Conservation (phyloP, 2,113 vertebrate genomes). For the Lepus europaeus region DNA sequence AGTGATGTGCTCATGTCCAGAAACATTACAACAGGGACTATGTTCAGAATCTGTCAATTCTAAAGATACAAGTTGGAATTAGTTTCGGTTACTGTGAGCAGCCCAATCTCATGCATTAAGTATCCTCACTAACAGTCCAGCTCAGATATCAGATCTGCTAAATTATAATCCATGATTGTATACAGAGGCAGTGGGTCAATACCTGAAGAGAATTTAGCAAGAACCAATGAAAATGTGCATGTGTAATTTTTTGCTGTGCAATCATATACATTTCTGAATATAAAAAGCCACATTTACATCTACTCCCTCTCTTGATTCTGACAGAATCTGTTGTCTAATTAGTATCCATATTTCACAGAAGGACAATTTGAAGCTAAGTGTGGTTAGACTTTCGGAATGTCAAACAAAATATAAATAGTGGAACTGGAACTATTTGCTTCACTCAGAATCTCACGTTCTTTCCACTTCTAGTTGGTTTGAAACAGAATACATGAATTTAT, state of each 20-base stretch:
- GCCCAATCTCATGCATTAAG: constrained; percentile 48
- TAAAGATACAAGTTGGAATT: not conserved
- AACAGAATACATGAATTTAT: constrained; percentile 29
- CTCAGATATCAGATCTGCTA: constrained; percentile 31
- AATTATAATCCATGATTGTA: constrained; percentile 50
- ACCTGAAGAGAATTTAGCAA: constrained; percentile 59
- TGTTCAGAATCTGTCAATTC: constrained; percentile 3
- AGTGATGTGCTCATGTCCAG: not conserved
- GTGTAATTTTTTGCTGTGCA: constrained; percentile 55
- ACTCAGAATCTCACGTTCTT: constrained; percentile 45
- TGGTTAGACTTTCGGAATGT: constrained; percentile 44
- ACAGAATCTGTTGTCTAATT: constrained; percentile 72
- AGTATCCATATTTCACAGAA: constrained; percentile 61
- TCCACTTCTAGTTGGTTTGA: constrained; percentile 4
- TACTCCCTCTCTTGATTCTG: constrained; percentile 35
- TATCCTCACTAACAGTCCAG: constrained; percentile 9
- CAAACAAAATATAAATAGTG: constrained; percentile 54
- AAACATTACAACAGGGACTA: not conserved
- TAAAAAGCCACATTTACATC: constrained; percentile 72
- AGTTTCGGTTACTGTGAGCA: not conserved
- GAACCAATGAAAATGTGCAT: constrained; percentile 51
- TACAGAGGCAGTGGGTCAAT: constrained; percentile 63
- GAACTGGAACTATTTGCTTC: not conserved
- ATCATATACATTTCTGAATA: constrained; percentile 72
- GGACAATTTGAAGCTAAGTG: constrained; percentile 37